A percentile compares a stretch with the other conserved stretches of the same genome.
Conservation (phyloP, 2,113 vertebrate species). For the Rhea pennata region DNA sequence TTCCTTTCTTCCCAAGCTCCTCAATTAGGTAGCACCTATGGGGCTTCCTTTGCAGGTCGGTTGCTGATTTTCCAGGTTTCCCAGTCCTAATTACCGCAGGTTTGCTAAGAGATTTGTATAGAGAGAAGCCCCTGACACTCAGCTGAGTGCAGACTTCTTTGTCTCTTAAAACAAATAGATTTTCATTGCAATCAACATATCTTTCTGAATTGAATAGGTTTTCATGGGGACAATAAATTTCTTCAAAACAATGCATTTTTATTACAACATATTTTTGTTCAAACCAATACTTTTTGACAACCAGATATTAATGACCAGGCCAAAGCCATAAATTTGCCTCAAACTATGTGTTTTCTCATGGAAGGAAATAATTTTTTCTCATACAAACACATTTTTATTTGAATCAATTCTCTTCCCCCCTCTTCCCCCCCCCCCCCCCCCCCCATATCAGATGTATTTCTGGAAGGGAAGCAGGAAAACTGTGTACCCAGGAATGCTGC, state of each 20-base stretch:
- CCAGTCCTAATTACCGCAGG: not conserved
- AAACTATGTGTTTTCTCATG: conserved; percentile 83
- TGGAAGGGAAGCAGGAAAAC: conserved; percentile 53
- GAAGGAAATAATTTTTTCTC: conserved; percentile 85
- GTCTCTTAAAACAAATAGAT: conserved; percentile 80
- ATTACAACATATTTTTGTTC: conserved; percentile 88
- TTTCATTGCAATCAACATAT: conserved; percentile 85
- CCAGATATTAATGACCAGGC: conserved; percentile 85
- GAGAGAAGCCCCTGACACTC: not conserved
- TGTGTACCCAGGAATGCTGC: conserved; percentile 48
- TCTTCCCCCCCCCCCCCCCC: not conserved
- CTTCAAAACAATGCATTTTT: conserved; percentile 88
- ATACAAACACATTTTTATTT: conserved; percentile 87
- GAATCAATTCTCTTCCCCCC: conserved; percentile 78
- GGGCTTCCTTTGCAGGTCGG: not conserved
- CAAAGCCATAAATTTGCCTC: conserved; percentile 84
- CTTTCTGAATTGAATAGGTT: conserved; percentile 81
- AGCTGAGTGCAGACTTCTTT: conserved; percentile 25
- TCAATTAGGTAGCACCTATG: not conserved
- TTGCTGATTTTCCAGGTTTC: not conserved
- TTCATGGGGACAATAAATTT: conserved; percentile 87
- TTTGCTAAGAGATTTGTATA: not conserved
- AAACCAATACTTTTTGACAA: conserved; percentile 89
- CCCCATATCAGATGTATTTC: conserved; percentile 75
- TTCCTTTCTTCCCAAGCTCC: not conserved